Evolutionary conservation across 2,797 vertebrate genomes (phyloP).

Genomic region (Mallotus villosus): DNA sequence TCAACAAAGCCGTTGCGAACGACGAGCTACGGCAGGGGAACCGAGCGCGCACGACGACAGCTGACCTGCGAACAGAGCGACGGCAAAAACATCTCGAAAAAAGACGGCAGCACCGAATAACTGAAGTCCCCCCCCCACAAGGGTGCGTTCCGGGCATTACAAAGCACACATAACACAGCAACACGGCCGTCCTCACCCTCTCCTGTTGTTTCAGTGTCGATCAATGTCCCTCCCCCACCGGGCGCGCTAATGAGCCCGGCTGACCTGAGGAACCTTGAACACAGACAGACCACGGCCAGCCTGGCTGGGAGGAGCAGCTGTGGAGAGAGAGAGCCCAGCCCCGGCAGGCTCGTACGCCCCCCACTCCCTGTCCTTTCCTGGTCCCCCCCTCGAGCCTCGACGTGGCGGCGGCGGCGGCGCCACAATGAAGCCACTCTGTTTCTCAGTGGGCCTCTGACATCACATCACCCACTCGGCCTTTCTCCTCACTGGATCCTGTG

Average conservation of each 20-base stretch:
- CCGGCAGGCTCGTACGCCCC: conserved; percentile 1
- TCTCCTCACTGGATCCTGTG: conserved; percentile 43
- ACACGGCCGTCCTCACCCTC: too few relatives aligned
- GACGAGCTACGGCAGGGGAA: conserved; percentile 1
- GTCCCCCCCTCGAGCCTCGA: conserved; percentile 11
- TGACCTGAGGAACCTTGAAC: not conserved
- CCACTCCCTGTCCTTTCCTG: conserved; percentile 26
- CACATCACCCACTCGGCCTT: conserved; percentile 40
- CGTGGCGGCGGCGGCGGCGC: conserved; percentile 47
- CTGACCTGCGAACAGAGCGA: too few relatives aligned
- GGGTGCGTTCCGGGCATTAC: too few relatives aligned
- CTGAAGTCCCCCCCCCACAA: too few relatives aligned
- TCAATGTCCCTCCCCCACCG: too few relatives aligned
- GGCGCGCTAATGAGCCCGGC: too few relatives aligned
- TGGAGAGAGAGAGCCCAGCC: not conserved
- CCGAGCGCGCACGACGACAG: not conserved
- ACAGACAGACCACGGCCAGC: too few relatives aligned
- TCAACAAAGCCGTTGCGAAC: too few relatives aligned
- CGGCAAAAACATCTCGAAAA: too few relatives aligned
- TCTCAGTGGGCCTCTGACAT: conserved; percentile 34
- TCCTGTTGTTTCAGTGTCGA: too few relatives aligned
- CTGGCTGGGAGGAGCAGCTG: conserved; percentile 36
- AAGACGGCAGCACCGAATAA: too few relatives aligned
- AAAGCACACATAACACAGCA: too few relatives aligned
- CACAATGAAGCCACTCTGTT: conserved; percentile 38